These are phyloP conservation scores for Platalea minor DNA, from an alignment of 2,797 vertebrate genomes.

Conservation along the genomic window DNA sequence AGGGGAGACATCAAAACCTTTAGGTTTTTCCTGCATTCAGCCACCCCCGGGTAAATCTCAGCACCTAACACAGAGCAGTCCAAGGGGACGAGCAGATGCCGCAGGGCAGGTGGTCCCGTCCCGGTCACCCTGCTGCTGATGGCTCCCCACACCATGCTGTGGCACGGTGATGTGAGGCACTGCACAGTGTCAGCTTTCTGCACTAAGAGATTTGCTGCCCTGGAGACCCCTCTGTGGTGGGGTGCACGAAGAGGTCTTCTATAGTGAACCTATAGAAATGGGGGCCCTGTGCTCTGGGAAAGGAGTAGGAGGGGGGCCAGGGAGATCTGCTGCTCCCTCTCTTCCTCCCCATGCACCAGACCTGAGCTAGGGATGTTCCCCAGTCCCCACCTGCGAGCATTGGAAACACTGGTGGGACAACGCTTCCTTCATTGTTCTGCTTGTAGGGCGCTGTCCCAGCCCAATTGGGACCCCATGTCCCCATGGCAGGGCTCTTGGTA, in stretches of 20 bases:
- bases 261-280: neutral
- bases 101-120: too few relatives aligned
- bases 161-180: too few relatives aligned
- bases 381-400: fast-evolving
- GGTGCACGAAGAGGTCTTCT: neutral
- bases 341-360: neutral
- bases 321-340: neutral
- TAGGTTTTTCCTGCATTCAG: neutral
- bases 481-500: neutral
- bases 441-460: neutral
- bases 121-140: neutral
- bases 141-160: neutral
- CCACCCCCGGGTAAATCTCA: neutral
- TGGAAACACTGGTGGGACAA: neutral
- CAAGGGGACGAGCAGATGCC: neutral
- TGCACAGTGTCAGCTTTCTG: neutral
- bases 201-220: neutral
- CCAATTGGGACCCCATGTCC: neutral
- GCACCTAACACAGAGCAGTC: neutral
- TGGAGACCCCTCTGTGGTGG: neutral
- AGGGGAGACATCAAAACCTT: neutral
- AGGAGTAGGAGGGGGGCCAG: neutral
- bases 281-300: neutral
- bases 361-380: neutral
- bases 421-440: neutral